Evolutionary conservation across 2,113 vertebrate genomes (phyloP).

Genomic region (Thamnophis sirtalis): DNA sequence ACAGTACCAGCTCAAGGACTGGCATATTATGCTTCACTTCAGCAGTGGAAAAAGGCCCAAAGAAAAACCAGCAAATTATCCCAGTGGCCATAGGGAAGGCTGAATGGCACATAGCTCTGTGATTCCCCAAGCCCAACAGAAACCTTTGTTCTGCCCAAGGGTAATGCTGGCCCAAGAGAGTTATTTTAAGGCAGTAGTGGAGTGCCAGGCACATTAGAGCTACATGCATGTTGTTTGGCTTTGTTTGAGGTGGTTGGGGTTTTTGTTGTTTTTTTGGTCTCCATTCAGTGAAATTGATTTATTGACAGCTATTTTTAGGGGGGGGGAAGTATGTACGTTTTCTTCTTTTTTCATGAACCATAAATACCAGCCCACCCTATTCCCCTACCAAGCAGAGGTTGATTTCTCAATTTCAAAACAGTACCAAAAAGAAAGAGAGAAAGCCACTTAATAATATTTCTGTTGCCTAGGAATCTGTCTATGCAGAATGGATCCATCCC

Average conservation of each 20-base stretch:
- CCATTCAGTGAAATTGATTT: neutral
- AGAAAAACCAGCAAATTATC: neutral
- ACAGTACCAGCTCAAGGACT: neutral
- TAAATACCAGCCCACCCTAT: neutral
- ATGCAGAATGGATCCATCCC: neutral
- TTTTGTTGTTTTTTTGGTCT: neutral
- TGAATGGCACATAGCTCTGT: neutral
- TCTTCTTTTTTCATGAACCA: neutral
- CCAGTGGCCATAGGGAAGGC: neutral
- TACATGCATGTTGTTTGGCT: neutral
- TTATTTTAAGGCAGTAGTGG: neutral
- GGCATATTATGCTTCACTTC: neutral
- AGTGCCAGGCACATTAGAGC: neutral
- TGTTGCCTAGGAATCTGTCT: fast-evolving
- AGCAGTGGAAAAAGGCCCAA: neutral
- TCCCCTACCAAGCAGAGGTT: neutral
- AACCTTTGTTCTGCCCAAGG: neutral
- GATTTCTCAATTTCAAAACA: neutral
- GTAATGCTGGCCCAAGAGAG: neutral
- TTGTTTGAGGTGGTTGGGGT: neutral
- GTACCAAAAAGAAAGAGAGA: neutral
- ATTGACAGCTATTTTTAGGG: neutral
- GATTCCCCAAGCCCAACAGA: neutral
- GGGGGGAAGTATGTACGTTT: neutral
- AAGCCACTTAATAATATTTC: neutral